Evolutionary conservation across 2,113 vertebrate genomes (phyloP), one percentile per base, ranked within the genome.

Genomic region (Megalops atlanticus): DNA sequence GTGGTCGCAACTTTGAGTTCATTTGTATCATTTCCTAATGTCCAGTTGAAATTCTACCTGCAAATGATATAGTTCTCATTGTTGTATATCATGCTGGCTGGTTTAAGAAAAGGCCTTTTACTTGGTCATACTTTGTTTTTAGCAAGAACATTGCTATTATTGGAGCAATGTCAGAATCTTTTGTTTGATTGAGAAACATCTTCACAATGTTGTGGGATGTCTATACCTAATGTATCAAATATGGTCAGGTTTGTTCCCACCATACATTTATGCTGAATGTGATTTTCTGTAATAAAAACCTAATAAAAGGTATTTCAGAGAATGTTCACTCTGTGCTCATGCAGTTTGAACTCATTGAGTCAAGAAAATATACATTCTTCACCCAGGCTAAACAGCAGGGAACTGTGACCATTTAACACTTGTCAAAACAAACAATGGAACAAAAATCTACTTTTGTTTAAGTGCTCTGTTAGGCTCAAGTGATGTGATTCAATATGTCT

Each of bases 401-500:
- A 64, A 27, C 58, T 64, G n/a, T 64, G 58, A 64, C 58, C 24
- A 4, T 64, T 64, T 64, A 64, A 11, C 58, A 64, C 58, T 64
- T 64, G n/a, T 64, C 2, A 31, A 64, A 64, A 64, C 58, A 64
- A 64, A 64, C 58, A 64, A 64, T 11, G 58, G 58, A 64, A 31
- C 58, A 64, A 64, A 64, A 64, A 64, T 64, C 58, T 64, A 64
- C 58, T 64, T 31, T 64, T 24, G 74, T 45, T 18, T 36, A 52
- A 36, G 45, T 27, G 75, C 35, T 77, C 43, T 54, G 45, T 64
- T 8, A 5, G 58, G 58, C 58, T 64, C 24, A n/a, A 64, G n/a
- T 64, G 58, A 64, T n/a, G 75, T 36, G 75, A 52, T 45, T 77
- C 18, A 36, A 35, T 33, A 31, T 47, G 71, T 64, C 58, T 64